A percentile compares a stretch with the other conserved stretches of the same genome.
phyloP scores from a whole-genome alignment of 1,140 invertebrate genomes.

The Psilanteris sp. region DNA sequence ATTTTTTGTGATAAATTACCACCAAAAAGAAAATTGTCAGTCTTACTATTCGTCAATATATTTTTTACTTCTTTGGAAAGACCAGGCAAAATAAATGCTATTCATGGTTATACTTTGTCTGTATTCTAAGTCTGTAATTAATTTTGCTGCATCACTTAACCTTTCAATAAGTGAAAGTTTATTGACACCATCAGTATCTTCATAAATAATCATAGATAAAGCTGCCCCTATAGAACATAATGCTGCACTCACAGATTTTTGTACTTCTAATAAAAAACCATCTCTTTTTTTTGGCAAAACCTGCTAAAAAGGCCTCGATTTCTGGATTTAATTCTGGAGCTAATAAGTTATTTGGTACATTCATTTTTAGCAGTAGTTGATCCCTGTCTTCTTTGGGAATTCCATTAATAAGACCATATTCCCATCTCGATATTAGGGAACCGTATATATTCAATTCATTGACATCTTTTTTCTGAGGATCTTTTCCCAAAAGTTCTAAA shows the following conservation, averaged over 20 bases:
- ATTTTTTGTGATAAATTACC: not conserved
- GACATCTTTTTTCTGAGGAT: too few species aligned
- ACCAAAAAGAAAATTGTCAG: not conserved
- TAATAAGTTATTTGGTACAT: too few species aligned
- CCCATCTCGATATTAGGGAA: too few species aligned
- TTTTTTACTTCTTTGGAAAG: not conserved
- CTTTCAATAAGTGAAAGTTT: constrained; percentile 1
- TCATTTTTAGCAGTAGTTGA: too few species aligned
- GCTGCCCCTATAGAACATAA: not conserved
- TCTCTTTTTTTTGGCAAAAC: constrained; percentile 8
- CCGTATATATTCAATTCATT: too few species aligned
- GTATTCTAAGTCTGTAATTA: not conserved
- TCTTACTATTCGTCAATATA: not conserved
- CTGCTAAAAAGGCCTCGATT: not conserved
- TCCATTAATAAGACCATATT: too few species aligned
- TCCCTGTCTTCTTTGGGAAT: too few species aligned
- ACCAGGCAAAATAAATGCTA: constrained; percentile 2
- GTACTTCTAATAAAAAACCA: not conserved
- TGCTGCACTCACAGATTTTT: not conserved
- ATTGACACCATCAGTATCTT: constrained; percentile 1
- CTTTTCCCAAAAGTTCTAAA: too few species aligned
- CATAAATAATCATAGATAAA: not conserved
- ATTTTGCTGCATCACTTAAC: not conserved
- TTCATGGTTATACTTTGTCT: constrained; percentile 1
- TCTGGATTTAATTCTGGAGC: too few species aligned